phyloP scores from a whole-genome alignment of 2,888 invertebrate species.

The Ophion ventricosus region DNA sequence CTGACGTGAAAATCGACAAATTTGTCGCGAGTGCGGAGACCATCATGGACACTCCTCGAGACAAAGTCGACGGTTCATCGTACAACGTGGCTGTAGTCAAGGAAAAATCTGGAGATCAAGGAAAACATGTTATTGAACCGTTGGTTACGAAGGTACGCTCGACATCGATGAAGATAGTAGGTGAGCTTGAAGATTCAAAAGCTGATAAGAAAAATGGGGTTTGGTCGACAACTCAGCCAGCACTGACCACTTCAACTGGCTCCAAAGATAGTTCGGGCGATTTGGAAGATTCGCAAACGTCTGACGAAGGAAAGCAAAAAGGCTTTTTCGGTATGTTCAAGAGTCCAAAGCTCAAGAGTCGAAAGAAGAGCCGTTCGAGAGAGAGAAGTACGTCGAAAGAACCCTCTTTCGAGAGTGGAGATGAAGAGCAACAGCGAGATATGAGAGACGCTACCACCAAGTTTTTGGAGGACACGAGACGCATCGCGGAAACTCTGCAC shows the following conservation, averaged over 20 bases:
- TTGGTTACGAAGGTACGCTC: slow-evolving; percentile 45
- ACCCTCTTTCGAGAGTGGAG: slow-evolving; percentile 71
- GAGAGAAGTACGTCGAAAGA: slow-evolving; percentile 76
- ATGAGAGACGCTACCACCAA: slow-evolving; percentile 64
- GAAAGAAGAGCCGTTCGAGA: slow-evolving; percentile 77
- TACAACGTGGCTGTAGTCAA: slow-evolving; percentile 69
- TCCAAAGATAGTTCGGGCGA: slow-evolving; percentile 55
- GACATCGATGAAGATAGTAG: slow-evolving; percentile 48
- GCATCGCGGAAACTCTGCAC: slow-evolving; percentile 62
- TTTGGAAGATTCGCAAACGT: slow-evolving; percentile 64
- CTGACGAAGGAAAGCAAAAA: slow-evolving; percentile 73
- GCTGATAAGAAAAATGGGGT: slow-evolving; percentile 51
- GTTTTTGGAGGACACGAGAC: slow-evolving; percentile 69
- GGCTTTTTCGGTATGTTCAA: slow-evolving; percentile 79
- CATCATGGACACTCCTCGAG: slow-evolving; percentile 71
- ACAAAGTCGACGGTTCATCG: slow-evolving; percentile 73
- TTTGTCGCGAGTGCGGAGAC: slow-evolving; percentile 65
- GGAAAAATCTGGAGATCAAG: slow-evolving; percentile 37
- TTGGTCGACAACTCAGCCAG: slow-evolving; percentile 19
- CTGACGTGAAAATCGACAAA: slow-evolving; percentile 53
- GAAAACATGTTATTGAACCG: slow-evolving; percentile 46
- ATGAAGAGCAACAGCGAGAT: slow-evolving; percentile 67
- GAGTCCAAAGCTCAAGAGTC: slow-evolving; percentile 75
- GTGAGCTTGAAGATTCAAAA: slow-evolving; percentile 40
- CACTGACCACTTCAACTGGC: slow-evolving; percentile 14